Percentiles rank a stretch among this genome's conserved stretches.
These are phyloP conservation scores for Trichoplusia ni DNA, from an alignment of 1,140 invertebrate species.

Conservation along the genomic window DNA sequence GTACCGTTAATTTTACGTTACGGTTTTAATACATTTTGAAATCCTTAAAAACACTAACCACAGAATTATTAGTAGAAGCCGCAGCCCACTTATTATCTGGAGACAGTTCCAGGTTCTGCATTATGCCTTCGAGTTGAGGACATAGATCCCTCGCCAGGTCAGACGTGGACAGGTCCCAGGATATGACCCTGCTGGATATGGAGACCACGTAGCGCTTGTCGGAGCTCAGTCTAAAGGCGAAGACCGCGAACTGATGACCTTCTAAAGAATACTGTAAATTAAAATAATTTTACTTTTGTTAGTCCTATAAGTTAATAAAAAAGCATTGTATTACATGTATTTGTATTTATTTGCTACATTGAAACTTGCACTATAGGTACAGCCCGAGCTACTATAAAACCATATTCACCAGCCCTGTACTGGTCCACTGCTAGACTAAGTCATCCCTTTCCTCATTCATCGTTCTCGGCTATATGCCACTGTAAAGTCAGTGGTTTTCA, in stretches of 20 bases:
- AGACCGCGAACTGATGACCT: slow-evolving; percentile 98
- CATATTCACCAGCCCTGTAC: too few species aligned
- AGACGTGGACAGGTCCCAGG: slow-evolving; percentile 97
- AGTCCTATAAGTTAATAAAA: too few species aligned
- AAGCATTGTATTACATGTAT: too few species aligned
- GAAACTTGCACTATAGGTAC: too few species aligned
- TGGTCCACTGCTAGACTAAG: too few species aligned
- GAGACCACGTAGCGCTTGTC: slow-evolving; percentile 97
- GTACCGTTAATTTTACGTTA: too few species aligned
- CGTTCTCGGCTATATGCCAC: too few species aligned
- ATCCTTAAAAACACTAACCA: slow-evolving; percentile 80
- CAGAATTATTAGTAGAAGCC: slow-evolving; percentile 98
- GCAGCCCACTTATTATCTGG: slow-evolving; percentile 97
- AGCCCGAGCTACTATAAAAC: too few species aligned
- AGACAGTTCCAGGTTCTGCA: slow-evolving; percentile 96
- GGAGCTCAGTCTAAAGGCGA: slow-evolving; percentile 95
- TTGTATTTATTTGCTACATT: too few species aligned
- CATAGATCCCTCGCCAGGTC: slow-evolving; percentile 95
- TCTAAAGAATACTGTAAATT: slow-evolving; percentile 94
- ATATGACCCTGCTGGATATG: slow-evolving; percentile 98
- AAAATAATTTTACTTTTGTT: background rate
- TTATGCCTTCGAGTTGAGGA: slow-evolving; percentile 96
- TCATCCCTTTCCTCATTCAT: too few species aligned
- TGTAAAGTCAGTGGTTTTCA: too few species aligned
- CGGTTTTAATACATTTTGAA: background rate